Base-by-base conservation (phyloP, 1,140 invertebrate species). In the Atta texana region DNA sequence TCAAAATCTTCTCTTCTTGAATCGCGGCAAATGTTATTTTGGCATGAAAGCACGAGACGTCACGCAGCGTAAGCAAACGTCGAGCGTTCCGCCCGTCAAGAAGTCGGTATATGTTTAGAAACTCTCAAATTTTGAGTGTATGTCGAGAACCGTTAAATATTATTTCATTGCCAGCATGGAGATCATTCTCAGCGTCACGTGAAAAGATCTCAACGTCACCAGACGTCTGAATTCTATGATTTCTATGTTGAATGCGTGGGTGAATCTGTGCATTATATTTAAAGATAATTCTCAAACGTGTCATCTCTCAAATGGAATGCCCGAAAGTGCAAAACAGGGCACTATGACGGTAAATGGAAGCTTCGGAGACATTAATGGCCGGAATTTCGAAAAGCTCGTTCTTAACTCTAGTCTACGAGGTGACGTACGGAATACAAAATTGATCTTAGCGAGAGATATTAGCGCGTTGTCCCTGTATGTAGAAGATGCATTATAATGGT, bases 401-500 rank as follows among this genome's bases (percentile, higher is more conserved):
- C 93, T 93, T 93, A 93, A 94, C 91, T 93, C 72, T 88, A 92
- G 91, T 92, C 93, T 94, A 87, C 88, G 90, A 93, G 92, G 93
- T 93, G 93, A 94, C 89, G 93, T 87, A 76, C 88, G 81, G 93
- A 94, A 94, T 94, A 94, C 93, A 92, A 94, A 94, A 94, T 94
- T 93, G 93, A 94, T 94, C 93, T 94, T 94, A 94, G 90, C 92
- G 91, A 91, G 92, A 93, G 92, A 90, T 90, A 94, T 94, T 94
- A 94, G 86, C 89, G 68, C 85, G 85, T 89, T 80, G 75, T 71
- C 34, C 53, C 72, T 61, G 63, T 85, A 74, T 61, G 66, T 51
- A 64, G 75, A 61, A 69, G 84, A 82, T 87, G 82, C 84, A 64
- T 51, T 18, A 66, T 57, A 72, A 76, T 76, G 77, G 77, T 12